phyloP scores from a whole-genome alignment of 2,797 vertebrate genomes.

The Dermochelys coriacea region DNA sequence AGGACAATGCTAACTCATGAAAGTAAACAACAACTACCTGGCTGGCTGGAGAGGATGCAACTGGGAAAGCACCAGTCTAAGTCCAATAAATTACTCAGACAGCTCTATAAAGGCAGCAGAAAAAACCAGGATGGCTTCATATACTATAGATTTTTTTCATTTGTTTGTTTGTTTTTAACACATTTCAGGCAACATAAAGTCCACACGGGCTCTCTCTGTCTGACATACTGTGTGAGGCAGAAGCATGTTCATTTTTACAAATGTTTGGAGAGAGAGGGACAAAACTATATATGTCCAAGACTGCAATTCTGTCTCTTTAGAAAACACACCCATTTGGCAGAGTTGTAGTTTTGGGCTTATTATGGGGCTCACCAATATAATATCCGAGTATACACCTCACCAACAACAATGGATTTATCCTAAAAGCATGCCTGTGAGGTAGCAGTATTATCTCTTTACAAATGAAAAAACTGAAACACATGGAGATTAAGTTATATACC shows the following conservation, averaged over 20 bases:
- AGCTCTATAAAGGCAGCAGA: conserved; percentile 51
- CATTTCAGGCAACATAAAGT: not conserved
- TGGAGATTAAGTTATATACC: conserved; percentile 65
- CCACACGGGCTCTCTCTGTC: not conserved
- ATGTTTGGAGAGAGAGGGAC: not conserved
- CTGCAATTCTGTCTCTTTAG: not conserved
- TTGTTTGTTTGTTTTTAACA: conserved; percentile 18
- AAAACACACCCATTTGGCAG: not conserved
- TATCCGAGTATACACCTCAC: conserved; percentile 53
- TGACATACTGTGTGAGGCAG: fast-evolving
- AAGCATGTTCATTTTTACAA: not conserved
- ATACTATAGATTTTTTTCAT: not conserved
- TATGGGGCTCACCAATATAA: conserved; percentile 20
- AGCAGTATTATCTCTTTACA: conserved; percentile 49
- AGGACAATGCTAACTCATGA: conserved; percentile 33
- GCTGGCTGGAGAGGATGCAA: fast-evolving
- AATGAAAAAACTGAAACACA: conserved; percentile 61
- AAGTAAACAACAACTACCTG: conserved; percentile 42
- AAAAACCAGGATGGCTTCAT: conserved; percentile 64
- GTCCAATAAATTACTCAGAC: conserved; percentile 60
- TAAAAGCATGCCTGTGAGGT: not conserved
- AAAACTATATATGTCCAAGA: not conserved
- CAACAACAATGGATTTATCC: not conserved
- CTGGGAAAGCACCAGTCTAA: conserved; percentile 52
- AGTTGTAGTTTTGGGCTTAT: not conserved